These are phyloP conservation scores for Carassius auratus DNA, from an alignment of 2,113 vertebrate genomes.

Conservation along the genomic window DNA sequence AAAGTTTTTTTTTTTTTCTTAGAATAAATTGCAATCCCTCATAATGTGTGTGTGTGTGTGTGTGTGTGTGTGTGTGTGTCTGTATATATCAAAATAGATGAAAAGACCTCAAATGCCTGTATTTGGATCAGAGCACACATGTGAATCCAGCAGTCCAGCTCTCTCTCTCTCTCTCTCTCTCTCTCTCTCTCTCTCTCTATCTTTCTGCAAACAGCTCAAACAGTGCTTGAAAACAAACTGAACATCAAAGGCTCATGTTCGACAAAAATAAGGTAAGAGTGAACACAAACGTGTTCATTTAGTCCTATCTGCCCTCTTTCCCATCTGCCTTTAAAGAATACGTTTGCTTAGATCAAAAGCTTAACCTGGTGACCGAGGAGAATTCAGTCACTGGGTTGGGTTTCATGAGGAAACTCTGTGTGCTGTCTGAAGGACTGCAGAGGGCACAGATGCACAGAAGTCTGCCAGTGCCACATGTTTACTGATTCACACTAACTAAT, in stretches of 20 bases:
- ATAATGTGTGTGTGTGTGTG: too few relatives aligned
- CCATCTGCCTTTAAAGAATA: slow-evolving; percentile 65
- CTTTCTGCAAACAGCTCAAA: slow-evolving; percentile 18
- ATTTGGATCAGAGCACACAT: background rate
- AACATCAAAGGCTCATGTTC: slow-evolving; percentile 69
- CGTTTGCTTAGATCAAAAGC: slow-evolving; percentile 72
- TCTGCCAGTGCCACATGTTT: slow-evolving; percentile 62
- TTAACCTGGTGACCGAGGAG: slow-evolving; percentile 72
- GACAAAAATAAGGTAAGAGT: slow-evolving; percentile 68
- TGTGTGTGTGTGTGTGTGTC: too few relatives aligned
- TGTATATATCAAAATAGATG: too few relatives aligned
- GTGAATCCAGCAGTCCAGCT: background rate
- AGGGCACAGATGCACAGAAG: slow-evolving; percentile 44
- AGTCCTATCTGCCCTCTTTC: slow-evolving; percentile 30
- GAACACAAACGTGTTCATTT: slow-evolving; percentile 76
- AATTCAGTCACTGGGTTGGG: slow-evolving; percentile 61
- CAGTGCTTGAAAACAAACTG: slow-evolving; percentile 74
- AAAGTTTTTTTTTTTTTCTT: too few relatives aligned
- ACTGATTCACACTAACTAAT: slow-evolving; percentile 55
- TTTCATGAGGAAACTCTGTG: slow-evolving; percentile 53
- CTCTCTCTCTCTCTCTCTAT: background rate
- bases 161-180: background rate
- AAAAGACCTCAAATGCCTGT: too few relatives aligned
- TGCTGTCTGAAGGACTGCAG: slow-evolving; percentile 53
- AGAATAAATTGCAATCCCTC: too few relatives aligned